phyloP scores from a whole-genome alignment of 2,113 vertebrate species.

The Pterocles orientalis region DNA sequence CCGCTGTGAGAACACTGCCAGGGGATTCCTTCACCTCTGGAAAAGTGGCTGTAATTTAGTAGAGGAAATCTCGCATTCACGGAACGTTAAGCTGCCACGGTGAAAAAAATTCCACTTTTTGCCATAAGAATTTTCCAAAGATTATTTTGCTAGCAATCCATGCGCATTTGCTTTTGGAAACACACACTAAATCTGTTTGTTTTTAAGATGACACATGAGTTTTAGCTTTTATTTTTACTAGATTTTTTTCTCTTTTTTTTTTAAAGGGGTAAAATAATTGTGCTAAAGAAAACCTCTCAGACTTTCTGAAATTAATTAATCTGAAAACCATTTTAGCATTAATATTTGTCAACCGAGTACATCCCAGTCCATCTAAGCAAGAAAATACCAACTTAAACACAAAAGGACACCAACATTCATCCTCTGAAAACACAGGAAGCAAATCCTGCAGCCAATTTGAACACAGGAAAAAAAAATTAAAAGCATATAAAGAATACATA shows the following conservation, averaged over 20 bases:
- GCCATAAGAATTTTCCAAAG: not conserved
- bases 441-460: not conserved
- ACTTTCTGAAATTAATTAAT: slow-evolving; percentile 30
- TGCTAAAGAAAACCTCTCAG: not conserved
- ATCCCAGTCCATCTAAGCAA: not conserved
- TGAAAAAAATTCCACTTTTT: not conserved
- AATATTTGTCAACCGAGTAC: not conserved
- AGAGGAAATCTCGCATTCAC: not conserved
- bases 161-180: not conserved
- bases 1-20: not conserved
- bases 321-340: slow-evolving; percentile 25
- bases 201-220: not conserved
- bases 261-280: not conserved
- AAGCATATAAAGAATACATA: not conserved
- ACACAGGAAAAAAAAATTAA: not conserved
- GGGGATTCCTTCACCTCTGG: not conserved
- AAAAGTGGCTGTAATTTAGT: not conserved
- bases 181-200: not conserved
- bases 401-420: not conserved
- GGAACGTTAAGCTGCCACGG: not conserved
- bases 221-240: not conserved
- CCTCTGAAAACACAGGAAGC: not conserved
- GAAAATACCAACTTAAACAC: slow-evolving; percentile 13
- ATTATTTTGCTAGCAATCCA: not conserved
- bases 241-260: not conserved